Evolutionary conservation across 2,113 vertebrate species (phyloP).

Genomic region (Seriola rivoliana): DNA sequence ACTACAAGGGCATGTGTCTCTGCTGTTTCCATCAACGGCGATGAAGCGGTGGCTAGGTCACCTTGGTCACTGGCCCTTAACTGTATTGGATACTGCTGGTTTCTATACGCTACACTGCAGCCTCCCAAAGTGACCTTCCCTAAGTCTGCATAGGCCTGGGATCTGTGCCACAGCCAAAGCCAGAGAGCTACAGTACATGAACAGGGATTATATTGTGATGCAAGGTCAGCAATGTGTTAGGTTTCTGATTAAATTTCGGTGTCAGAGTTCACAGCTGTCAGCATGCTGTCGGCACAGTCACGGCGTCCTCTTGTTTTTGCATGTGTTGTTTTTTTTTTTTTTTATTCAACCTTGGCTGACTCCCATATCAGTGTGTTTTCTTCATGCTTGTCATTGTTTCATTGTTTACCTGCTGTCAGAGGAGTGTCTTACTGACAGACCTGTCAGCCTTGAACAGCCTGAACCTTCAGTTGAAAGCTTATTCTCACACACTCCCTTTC

Average conservation of each 20-base stretch:
- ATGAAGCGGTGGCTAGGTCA: slow-evolving; percentile 30
- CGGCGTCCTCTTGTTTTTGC: neutral
- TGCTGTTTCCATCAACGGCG: slow-evolving; percentile 3
- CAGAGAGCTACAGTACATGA: slow-evolving; percentile 3
- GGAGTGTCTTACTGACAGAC: slow-evolving; percentile 18
- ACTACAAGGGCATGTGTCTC: neutral
- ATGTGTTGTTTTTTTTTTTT: neutral
- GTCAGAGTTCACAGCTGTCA: slow-evolving; percentile 61
- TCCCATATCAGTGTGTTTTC: neutral
- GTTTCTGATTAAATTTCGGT: slow-evolving; percentile 40
- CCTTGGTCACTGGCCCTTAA: slow-evolving; percentile 41
- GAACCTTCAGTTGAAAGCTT: neutral
- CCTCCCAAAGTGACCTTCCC: slow-evolving; percentile 61
- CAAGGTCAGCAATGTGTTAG: slow-evolving; percentile 18
- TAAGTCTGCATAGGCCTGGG: slow-evolving; percentile 43
- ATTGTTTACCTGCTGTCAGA: slow-evolving; percentile 32
- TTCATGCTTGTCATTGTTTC: slow-evolving; percentile 11
- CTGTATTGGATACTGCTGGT: slow-evolving; percentile 41
- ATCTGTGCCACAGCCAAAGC: slow-evolving; percentile 20
- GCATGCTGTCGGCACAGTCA: neutral
- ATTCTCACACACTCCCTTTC: neutral
- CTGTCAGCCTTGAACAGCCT: slow-evolving; percentile 12
- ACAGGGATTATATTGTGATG: slow-evolving; percentile 32
- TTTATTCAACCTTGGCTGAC: neutral
- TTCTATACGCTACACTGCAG: slow-evolving; percentile 32